A percentile compares a stretch with the other conserved stretches of the same genome.
Conservation (phyloP, 2,797 vertebrate species). For the Epinephelus coioides region DNA sequence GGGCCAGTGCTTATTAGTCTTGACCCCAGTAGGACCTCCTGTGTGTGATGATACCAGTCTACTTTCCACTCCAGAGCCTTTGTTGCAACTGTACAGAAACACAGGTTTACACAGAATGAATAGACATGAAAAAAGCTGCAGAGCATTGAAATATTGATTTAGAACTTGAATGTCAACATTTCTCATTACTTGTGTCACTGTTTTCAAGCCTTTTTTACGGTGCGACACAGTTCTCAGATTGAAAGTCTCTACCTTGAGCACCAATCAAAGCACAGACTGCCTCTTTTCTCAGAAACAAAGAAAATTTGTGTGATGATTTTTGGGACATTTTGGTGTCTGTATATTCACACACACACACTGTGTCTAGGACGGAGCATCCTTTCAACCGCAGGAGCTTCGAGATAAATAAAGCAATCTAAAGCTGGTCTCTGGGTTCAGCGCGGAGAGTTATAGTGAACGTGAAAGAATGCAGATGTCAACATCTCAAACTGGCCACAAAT, state of each 20-base stretch:
- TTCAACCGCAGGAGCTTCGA: constrained; percentile 65
- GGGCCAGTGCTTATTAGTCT: too few species aligned
- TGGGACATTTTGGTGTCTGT: constrained; percentile 8
- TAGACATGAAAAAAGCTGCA: too few species aligned
- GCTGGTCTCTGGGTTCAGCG: constrained; percentile 54
- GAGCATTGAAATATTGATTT: too few species aligned
- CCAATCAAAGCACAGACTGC: not conserved
- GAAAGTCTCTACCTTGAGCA: not conserved
- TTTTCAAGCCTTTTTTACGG: too few species aligned
- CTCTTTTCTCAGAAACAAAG: not conserved
- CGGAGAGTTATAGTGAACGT: constrained; percentile 61
- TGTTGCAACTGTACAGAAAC: too few species aligned
- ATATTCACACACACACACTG: constrained; percentile 4
- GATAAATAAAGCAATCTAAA: constrained; percentile 83
- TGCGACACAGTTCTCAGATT: not conserved
- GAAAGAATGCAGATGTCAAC: constrained; percentile 85
- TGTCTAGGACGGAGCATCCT: constrained; percentile 47
- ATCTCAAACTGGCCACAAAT: constrained; percentile 78
- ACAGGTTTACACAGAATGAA: too few species aligned
- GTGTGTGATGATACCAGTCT: too few species aligned
- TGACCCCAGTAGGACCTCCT: too few species aligned
- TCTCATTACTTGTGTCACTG: too few species aligned
- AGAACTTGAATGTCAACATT: too few species aligned
- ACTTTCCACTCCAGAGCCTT: too few species aligned
- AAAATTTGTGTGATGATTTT: constrained; percentile 15